phyloP scores from a whole-genome alignment of 2,113 vertebrate species.

The Capricornis sumatraensis region DNA sequence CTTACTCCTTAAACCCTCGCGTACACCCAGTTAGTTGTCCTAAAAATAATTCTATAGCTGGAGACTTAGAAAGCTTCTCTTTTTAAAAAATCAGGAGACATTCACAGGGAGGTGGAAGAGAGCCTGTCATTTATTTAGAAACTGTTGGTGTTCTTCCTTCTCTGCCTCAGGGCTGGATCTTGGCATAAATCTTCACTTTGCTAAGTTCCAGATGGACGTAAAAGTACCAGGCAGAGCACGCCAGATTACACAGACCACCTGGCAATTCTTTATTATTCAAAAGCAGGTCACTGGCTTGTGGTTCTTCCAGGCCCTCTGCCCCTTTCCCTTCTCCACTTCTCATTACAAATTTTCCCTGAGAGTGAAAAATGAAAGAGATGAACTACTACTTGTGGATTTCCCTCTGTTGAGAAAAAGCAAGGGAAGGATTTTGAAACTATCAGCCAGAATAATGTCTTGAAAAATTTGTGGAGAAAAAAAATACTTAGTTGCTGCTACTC shows the following conservation, averaged over 20 bases:
- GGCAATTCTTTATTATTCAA: not conserved
- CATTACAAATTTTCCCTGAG: not conserved
- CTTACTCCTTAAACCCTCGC: not conserved
- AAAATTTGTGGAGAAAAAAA: not conserved
- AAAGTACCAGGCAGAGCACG: slow-evolving; percentile 1
- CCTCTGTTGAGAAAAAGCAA: not conserved
- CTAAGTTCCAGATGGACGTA: slow-evolving; percentile 10
- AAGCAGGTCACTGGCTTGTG: not conserved
- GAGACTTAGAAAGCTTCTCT: not conserved
- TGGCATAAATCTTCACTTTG: slow-evolving; percentile 25
- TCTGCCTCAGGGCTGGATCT: not conserved
- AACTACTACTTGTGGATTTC: not conserved
- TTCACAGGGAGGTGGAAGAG: not conserved
- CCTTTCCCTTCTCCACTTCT: not conserved
- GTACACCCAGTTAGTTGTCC: not conserved
- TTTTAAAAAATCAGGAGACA: slow-evolving; percentile 7
- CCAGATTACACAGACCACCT: not conserved
- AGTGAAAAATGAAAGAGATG: not conserved
- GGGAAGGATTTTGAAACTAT: not conserved
- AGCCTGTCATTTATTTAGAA: slow-evolving; percentile 12
- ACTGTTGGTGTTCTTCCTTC: not conserved
- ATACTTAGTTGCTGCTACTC: not conserved
- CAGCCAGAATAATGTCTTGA: not conserved
- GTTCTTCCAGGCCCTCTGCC: not conserved
- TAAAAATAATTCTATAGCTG: not conserved